Conservation (phyloP, 2,113 vertebrate genomes). For the Ophthalmotilapia sp. region DNA sequence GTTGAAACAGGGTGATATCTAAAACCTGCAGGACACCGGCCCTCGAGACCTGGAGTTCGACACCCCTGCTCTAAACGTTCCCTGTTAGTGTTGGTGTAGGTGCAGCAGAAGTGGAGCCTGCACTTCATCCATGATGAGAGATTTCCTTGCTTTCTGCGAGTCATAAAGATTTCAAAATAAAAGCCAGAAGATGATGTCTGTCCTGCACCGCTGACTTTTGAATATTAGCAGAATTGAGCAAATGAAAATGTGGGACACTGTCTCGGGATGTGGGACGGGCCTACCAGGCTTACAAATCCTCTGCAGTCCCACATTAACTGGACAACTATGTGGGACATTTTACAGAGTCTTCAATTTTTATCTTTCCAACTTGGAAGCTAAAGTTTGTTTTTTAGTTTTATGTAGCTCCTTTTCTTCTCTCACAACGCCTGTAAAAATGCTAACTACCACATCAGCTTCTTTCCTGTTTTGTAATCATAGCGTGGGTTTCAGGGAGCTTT, state of each 20-base stretch:
- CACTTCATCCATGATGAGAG: background rate
- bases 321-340: background rate
- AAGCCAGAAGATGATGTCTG: background rate
- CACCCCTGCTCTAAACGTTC: background rate
- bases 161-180: background rate
- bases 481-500: background rate
- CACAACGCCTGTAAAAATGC: no score
- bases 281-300: background rate
- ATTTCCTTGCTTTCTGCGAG: background rate
- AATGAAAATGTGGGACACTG: background rate
- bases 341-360: background rate
- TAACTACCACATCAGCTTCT: background rate
- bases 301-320: background rate
- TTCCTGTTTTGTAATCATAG: background rate
- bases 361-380: rapidly evolving
- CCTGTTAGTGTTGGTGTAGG: background rate
- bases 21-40: no score
- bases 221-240: background rate
- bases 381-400: background rate
- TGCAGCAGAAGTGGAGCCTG: background rate
- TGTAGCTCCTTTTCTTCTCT: rapidly evolving
- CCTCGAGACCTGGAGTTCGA: no score
- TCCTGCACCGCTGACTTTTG: background rate
- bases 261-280: background rate
- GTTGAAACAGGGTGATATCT: no score